Conservation (phyloP, 1,140 invertebrate species). For the Drosophila kepulauana region DNA sequence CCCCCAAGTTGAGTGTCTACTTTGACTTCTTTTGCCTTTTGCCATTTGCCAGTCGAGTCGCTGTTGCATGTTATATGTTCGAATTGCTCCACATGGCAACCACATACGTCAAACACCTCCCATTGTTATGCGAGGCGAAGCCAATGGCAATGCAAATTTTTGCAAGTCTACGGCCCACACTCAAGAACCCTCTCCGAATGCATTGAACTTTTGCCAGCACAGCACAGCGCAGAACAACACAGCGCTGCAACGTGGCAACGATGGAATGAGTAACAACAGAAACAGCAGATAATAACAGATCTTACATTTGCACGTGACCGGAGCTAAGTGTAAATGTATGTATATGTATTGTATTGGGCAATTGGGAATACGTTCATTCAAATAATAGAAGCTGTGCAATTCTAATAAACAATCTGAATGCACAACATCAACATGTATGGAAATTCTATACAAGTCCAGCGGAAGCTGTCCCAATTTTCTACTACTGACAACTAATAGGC, state of each 20-base stretch:
- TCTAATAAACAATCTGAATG: slow-evolving; percentile 18
- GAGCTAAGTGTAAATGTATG: slow-evolving; percentile 18
- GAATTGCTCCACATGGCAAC: slow-evolving; percentile 51
- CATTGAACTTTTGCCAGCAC: slow-evolving; percentile 64
- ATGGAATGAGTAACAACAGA: slow-evolving; percentile 63
- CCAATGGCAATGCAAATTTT: slow-evolving; percentile 63
- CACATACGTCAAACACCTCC: slow-evolving; percentile 56
- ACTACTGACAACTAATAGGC: too few species aligned
- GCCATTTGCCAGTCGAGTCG: background rate
- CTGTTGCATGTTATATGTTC: slow-evolving; percentile 23
- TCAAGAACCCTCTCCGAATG: slow-evolving; percentile 60
- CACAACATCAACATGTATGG: slow-evolving; percentile 4
- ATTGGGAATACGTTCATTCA: slow-evolving; percentile 1
- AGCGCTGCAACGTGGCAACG: slow-evolving; percentile 64
- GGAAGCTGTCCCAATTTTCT: background rate
- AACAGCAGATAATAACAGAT: slow-evolving; percentile 27
- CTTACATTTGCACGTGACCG: slow-evolving; percentile 51
- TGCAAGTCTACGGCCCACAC: slow-evolving; percentile 21
- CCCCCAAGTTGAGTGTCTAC: slow-evolving; percentile 61
- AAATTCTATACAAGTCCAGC: slow-evolving; percentile 7
- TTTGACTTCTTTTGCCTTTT: slow-evolving; percentile 17
- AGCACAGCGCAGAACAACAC: too few species aligned
- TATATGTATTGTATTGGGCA: slow-evolving; percentile 1
- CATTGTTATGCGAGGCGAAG: slow-evolving; percentile 70
- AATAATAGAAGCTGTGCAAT: slow-evolving; percentile 8